Conservation (phyloP, 1,140 invertebrate genomes). For the Pogonomyrmex californicus region DNA sequence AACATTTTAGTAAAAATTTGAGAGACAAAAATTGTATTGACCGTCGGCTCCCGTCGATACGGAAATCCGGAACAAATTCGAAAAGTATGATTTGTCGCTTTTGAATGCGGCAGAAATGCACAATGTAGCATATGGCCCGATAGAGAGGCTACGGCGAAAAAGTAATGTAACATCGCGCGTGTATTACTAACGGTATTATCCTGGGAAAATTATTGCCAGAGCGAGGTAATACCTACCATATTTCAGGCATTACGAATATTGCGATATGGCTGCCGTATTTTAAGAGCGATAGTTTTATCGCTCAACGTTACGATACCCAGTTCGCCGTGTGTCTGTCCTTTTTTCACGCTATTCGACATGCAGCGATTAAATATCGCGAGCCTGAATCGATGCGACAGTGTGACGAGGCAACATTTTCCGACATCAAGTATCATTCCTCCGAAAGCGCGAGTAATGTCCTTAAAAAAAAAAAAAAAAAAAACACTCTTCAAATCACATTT, state of each 20-base stretch:
- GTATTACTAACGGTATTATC: slow-evolving; percentile 66
- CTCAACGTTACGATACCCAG: slow-evolving; percentile 34
- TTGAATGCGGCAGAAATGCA: slow-evolving; percentile 38
- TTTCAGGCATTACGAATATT: slow-evolving; percentile 70
- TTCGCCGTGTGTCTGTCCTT: slow-evolving; percentile 1
- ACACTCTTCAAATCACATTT: neutral
- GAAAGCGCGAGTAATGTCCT: slow-evolving; percentile 1
- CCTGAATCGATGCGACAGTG: neutral
- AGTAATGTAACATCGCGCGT: slow-evolving; percentile 22
- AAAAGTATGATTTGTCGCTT: slow-evolving; percentile 46
- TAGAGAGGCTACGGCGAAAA: slow-evolving; percentile 43
- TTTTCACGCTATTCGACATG: slow-evolving; percentile 6
- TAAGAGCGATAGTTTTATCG: slow-evolving; percentile 68
- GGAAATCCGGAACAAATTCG: slow-evolving; percentile 19
- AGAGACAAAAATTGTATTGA: neutral
- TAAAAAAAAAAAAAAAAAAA: neutral
- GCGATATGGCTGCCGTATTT: slow-evolving; percentile 56
- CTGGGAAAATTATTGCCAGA: slow-evolving; percentile 54
- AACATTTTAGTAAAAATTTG: neutral
- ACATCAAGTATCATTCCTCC: neutral
- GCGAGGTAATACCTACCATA: slow-evolving; percentile 59
- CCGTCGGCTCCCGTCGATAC: neutral
- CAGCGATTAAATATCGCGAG: slow-evolving; percentile 67
- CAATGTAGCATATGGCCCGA: slow-evolving; percentile 6
- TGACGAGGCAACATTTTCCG: slow-evolving; percentile 26